Conservation (phyloP, 2,888 invertebrate species). For the Diloba caeruleocephala region DNA sequence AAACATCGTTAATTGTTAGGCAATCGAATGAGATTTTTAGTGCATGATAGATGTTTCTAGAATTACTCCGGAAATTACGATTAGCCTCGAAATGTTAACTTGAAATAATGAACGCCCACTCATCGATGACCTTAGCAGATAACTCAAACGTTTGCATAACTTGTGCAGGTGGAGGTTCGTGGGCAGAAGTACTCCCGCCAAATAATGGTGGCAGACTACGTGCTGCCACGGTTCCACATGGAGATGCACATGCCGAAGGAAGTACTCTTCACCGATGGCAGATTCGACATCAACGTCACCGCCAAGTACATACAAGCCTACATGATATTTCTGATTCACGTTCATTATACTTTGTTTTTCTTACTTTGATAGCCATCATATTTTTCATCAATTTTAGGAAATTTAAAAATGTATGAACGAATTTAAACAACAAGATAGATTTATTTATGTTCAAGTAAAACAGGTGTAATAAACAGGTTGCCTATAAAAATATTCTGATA, state of each 20-base stretch:
- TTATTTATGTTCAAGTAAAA: no score
- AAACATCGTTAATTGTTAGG: not conserved
- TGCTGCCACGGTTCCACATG: slow-evolving; percentile 98
- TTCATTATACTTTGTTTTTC: no score
- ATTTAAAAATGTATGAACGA: not conserved
- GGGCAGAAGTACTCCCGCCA: slow-evolving; percentile 91
- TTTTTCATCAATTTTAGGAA: no score
- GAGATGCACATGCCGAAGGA: slow-evolving; percentile 94
- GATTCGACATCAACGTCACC: slow-evolving; percentile 93
- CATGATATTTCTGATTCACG: not conserved
- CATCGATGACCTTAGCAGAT: slow-evolving; percentile 57
- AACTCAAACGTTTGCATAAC: slow-evolving; percentile 47
- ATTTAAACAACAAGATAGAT: slow-evolving; percentile 15
- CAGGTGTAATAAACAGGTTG: slow-evolving; percentile 31
- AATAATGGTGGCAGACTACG: slow-evolving; percentile 96
- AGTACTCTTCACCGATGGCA: slow-evolving; percentile 94
- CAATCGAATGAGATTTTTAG: slow-evolving; percentile 2
- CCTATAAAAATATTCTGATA: slow-evolving; percentile 6
- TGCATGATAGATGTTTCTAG: slow-evolving; percentile 7
- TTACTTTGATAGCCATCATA: no score
- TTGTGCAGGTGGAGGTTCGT: slow-evolving; percentile 77
- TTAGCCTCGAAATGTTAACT: slow-evolving; percentile 46
- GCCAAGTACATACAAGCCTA: slow-evolving; percentile 95
- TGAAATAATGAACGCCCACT: slow-evolving; percentile 43
- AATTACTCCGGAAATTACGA: slow-evolving; percentile 48